phyloP scores from a whole-genome alignment of 2,113 vertebrate species.

The Engraulis encrasicolus region DNA sequence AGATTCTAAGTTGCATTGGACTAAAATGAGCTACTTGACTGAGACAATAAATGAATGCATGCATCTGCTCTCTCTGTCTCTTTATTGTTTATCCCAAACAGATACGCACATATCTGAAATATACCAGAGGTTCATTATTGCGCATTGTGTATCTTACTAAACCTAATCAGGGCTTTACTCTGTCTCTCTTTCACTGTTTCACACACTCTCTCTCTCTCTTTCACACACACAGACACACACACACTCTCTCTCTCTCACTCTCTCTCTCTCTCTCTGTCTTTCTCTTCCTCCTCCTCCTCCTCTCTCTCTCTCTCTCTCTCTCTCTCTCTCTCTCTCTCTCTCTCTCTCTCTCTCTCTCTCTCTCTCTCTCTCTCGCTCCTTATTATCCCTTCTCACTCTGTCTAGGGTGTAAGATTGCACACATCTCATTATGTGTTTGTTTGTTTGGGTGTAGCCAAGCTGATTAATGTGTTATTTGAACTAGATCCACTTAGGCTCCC shows the following conservation, averaged over 20 bases:
- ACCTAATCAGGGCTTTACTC: not conserved
- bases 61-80: not conserved
- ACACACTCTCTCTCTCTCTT: not conserved
- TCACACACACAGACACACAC: too few relatives aligned
- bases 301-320: too few relatives aligned
- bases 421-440: not conserved
- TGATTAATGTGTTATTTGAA: not conserved
- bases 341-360: not conserved
- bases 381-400: not conserved
- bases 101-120: not conserved
- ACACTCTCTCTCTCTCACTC: not conserved
- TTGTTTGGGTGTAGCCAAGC: constrained; percentile 5
- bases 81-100: not conserved
- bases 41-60: not conserved
- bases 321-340: not conserved
- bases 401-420: not conserved
- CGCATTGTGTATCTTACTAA: not conserved
- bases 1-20: too few relatives aligned
- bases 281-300: too few relatives aligned
- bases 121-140: not conserved
- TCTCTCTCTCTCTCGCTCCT: not conserved
- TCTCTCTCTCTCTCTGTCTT: not conserved
- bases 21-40: too few relatives aligned
- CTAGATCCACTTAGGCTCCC: too few relatives aligned
- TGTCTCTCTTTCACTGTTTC: not conserved